Base-by-base conservation (phyloP, 2,888 invertebrate species). In the Zygogramma bicolorata region DNA sequence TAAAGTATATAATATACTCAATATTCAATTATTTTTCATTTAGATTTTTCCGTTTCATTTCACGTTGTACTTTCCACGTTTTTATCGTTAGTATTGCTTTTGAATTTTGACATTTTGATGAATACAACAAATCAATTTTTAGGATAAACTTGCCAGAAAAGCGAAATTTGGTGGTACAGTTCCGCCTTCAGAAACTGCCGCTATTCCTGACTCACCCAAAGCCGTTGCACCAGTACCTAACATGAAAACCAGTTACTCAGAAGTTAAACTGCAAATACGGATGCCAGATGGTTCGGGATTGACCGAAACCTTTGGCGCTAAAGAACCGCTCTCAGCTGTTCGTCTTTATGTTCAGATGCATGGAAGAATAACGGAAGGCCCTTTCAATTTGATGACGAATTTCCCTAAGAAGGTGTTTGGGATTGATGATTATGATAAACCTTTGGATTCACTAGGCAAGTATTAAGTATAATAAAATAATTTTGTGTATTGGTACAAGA, bases 281-380 rank as follows among this genome's bases (percentile, higher is more conserved):
- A 86, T 96, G 58, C 92, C 93, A 0, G 92, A 93, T 87, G 96
- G 96, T 13, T 87, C 91, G 67, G 89, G 92, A 0, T 85, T 96
- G 27, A 92, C 91, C 0, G 94, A 96, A 84, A 92, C 91, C 3
- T 97, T 97, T 85, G 93, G 93, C 8, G 93, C 93, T 18, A 95
- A 95, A 84, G 98, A 98, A 84, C 94, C 95, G 73, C 89, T 99
- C 7, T 94, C 97, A 0, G 96, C 97, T 8, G 98, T 99, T 31
- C 91, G 97, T 84, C 87, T 97, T 46, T 99, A 92, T 87, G 90
- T 98, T 61, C 93, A 96, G 88, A 90, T 97, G 89, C 94, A 97
- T 82, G 90, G 95, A 65, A 92, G 92, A 49, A 93, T 95, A 81
- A 90, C 90, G 8, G 88, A 89, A 0, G 90, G 88, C 57, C 75